phyloP scores from a whole-genome alignment of 2,797 vertebrate genomes.

The Anolis apletophallus region DNA sequence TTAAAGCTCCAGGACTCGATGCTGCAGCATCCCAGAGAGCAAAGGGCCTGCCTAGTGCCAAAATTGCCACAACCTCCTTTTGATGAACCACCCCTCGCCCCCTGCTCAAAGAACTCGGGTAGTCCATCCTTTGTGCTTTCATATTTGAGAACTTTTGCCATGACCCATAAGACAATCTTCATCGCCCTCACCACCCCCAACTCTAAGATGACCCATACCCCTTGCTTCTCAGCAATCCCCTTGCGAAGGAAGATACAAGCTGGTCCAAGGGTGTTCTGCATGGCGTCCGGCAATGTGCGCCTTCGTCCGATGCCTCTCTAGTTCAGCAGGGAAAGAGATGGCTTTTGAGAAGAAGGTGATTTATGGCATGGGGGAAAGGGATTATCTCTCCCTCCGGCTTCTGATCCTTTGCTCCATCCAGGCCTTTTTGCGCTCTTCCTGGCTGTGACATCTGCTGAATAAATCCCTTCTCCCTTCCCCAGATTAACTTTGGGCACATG shows the following conservation, averaged over 20 bases:
- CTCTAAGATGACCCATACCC: conserved; percentile 49
- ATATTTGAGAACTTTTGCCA: neutral
- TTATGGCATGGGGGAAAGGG: conserved; percentile 14
- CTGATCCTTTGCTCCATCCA: neutral
- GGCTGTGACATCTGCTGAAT: conserved; percentile 29
- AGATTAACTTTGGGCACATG: conserved; percentile 36
- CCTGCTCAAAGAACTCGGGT: neutral
- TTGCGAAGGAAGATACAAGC: conserved; percentile 78
- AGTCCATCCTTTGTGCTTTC: neutral
- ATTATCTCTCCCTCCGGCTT: conserved; percentile 21
- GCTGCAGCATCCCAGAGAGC: neutral
- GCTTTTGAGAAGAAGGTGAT: conserved; percentile 3
- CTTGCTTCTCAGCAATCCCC: conserved; percentile 75
- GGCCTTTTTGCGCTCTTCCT: conserved; percentile 10
- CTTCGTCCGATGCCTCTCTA: neutral
- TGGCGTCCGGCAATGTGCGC: conserved; percentile 19
- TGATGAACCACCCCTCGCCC: neutral
- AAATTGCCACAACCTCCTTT: neutral
- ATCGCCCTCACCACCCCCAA: neutral
- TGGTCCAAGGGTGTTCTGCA: conserved; percentile 72
- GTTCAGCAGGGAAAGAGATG: neutral
- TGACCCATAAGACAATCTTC: neutral
- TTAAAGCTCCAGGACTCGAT: neutral
- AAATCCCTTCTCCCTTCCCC: conserved; percentile 17
- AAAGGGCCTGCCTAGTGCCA: neutral